phyloP scores from a whole-genome alignment of 2,113 vertebrate genomes.

The Alces alces region DNA sequence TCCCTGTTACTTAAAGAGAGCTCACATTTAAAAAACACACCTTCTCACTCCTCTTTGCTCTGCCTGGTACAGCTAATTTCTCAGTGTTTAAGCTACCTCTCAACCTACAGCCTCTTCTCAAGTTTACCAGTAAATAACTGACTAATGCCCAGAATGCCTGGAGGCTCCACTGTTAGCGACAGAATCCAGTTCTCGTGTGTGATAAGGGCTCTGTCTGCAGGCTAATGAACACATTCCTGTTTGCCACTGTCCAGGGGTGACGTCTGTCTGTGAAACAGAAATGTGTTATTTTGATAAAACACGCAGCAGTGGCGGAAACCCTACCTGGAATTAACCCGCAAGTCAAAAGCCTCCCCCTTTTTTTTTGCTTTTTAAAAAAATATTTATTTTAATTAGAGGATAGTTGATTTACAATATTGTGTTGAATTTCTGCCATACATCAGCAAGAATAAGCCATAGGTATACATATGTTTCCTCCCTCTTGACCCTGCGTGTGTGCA shows the following conservation, averaged over 20 bases:
- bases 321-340: not conserved
- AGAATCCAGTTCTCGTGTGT: not conserved
- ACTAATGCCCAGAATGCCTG: not conserved
- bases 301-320: not conserved
- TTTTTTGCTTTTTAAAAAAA: not conserved
- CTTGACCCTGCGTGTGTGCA: fast-evolving
- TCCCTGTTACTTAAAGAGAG: not conserved
- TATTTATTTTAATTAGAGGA: not conserved
- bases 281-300: not conserved
- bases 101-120: not conserved
- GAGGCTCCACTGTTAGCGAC: not conserved
- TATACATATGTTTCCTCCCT: not conserved
- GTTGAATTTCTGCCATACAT: not conserved
- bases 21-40: not conserved
- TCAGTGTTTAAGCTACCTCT: not conserved
- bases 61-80: not conserved
- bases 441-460: not conserved
- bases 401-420: not conserved
- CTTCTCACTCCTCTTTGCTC: not conserved
- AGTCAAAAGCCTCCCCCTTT: not conserved
- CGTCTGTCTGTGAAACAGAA: not conserved
- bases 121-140: not conserved
- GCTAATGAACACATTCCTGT: not conserved
- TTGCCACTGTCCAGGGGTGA: not conserved
- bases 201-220: not conserved